Evolutionary conservation across 2,113 vertebrate genomes (phyloP).

Genomic region (Gnathonemus longibarbis): DNA sequence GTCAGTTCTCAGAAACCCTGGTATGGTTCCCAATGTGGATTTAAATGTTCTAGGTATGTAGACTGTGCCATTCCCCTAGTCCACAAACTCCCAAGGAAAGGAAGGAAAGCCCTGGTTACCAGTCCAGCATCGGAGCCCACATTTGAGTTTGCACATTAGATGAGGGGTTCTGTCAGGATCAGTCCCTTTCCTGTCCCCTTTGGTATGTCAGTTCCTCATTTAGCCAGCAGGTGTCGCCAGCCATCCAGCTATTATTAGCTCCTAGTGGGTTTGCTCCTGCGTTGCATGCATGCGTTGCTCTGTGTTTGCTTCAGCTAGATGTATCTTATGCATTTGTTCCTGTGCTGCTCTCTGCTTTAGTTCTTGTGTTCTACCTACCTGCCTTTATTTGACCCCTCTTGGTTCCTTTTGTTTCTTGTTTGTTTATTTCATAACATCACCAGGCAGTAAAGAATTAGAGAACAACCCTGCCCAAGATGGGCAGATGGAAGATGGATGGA

Average conservation of each 20-base stretch:
- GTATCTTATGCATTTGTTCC: not conserved
- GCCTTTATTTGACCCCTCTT: not conserved
- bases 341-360: not conserved
- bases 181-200: not conserved
- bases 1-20: too few species aligned
- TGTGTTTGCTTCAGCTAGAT: not conserved
- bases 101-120: too few species aligned
- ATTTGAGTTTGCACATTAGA: not conserved
- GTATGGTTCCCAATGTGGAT: too few species aligned
- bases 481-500: not conserved
- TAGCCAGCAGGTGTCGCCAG: not conserved
- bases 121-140: too few species aligned
- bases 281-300: not conserved
- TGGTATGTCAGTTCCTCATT: not conserved
- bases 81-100: too few species aligned
- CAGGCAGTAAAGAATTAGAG: not conserved
- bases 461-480: not conserved
- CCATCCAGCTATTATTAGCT: not conserved
- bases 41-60: too few species aligned
- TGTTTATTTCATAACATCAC: not conserved
- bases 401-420: not conserved
- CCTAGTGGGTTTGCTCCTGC: not conserved
- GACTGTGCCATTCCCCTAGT: too few species aligned
- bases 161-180: not conserved
- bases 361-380: not conserved